Evolutionary conservation across 2,113 vertebrate species (phyloP).

Genomic region (Heterochromis multidens): DNA sequence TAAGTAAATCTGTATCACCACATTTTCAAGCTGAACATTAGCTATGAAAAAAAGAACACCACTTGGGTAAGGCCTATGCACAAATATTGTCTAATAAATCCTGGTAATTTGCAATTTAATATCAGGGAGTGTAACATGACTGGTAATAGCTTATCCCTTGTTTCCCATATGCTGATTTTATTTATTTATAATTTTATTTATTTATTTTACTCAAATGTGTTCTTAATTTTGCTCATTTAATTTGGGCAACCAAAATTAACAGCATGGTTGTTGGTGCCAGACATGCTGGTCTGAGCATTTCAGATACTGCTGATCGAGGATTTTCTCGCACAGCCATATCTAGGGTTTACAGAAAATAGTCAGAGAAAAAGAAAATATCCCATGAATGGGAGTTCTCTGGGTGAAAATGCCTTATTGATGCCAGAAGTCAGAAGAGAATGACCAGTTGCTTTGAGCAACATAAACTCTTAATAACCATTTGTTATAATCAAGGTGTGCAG

Average conservation of each 20-base stretch:
- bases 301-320: no score
- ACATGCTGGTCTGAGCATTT: no score
- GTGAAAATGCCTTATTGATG: no score
- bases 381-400: no score
- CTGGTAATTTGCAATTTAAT: neutral
- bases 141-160: neutral
- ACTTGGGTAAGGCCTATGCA: neutral
- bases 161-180: no score
- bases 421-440: neutral
- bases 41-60: neutral
- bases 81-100: neutral
- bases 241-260: no score
- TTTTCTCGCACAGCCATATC: no score
- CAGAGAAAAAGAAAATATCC: no score
- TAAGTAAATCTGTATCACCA: neutral
- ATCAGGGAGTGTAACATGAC: neutral
- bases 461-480: neutral
- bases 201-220: neutral
- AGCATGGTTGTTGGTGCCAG: no score
- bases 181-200: no score
- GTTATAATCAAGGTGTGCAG: neutral
- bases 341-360: no score
- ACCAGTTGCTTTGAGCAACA: neutral
- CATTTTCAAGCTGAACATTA: neutral
- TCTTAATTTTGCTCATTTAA: neutral